Evolutionary conservation across 2,113 vertebrate species (phyloP), one percentile per base, ranked within the genome.

Genomic region (Hiodon alosoides): DNA sequence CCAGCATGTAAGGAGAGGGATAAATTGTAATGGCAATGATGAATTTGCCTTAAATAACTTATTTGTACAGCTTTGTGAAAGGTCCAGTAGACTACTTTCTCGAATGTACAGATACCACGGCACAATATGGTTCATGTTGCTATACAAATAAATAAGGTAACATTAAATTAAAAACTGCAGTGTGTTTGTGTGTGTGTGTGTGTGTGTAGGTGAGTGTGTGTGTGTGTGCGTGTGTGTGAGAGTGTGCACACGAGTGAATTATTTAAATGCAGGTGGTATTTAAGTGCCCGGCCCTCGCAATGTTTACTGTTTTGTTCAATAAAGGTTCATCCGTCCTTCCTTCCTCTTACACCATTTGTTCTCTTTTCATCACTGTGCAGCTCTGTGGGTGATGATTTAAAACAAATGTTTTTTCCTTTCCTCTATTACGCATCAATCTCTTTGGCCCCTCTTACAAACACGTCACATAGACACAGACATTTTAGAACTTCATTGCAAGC

Each of bases 1-100:
- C 78, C 53, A 16, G 48, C 60, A 72, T 65, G 70, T 62, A 73
- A 67, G 46, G 72, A 67, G 16, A 14, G 68, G 61, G 58, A 62
- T 31, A 47, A 75, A 78, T 75, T 66, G 79, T 51, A 76, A 78
- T 10, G 50, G 73, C 67, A 69, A 73, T 76, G 79, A 77, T 75
- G 77, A 78, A 82, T 85, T 72, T 78, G 75, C 62, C 65, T 78
- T 81, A 80, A 82, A 79, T 84, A 81, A 84, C 68, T 82, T 79
- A 81, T 81, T 79, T 82, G 69, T 71, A 14, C 50, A 69, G 73
- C 58, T 66, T 66, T 60, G 71, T 31, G 79, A 83, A 72, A n/a
- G 16, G 71, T 65, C 73, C 58, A 67, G 46, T 72, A 7, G 62
- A 16, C n/a, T 71, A 55, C 46, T 53, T 74, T 70, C 67, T 31